phyloP scores from a whole-genome alignment of 1,140 invertebrate genomes.

The Chrysomallon squamiferum region DNA sequence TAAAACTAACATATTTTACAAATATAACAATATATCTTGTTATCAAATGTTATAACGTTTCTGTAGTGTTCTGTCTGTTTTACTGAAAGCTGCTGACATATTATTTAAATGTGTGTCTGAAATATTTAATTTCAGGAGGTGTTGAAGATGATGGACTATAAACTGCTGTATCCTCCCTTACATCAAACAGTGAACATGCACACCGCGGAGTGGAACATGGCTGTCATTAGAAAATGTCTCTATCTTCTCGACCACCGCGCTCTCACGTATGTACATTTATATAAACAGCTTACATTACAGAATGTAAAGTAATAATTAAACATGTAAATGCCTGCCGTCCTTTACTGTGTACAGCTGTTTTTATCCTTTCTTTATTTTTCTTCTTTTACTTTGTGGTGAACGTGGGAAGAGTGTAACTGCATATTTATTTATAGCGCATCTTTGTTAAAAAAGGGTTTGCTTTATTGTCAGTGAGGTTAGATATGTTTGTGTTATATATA shows the following conservation, averaged over 20 bases:
- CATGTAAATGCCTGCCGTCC: background rate
- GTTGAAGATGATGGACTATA: constrained; percentile 39
- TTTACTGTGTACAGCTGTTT: background rate
- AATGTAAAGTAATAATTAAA: background rate
- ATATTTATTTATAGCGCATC: too few relatives aligned
- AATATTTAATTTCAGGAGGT: constrained; percentile 30
- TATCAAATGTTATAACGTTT: too few relatives aligned
- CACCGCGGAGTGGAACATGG: constrained; percentile 54
- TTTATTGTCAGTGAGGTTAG: too few relatives aligned
- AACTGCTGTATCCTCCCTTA: constrained; percentile 38
- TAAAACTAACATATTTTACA: too few relatives aligned
- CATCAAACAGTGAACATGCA: constrained; percentile 53
- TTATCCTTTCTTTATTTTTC: background rate
- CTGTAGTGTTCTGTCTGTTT: too few relatives aligned
- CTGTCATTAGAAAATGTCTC: constrained; percentile 36
- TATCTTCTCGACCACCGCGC: constrained; percentile 32
- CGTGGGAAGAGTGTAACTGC: too few relatives aligned
- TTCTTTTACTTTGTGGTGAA: too few relatives aligned
- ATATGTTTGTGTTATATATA: too few relatives aligned
- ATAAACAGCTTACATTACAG: background rate
- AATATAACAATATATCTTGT: too few relatives aligned
- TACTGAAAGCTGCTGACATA: too few relatives aligned
- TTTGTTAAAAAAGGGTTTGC: too few relatives aligned
- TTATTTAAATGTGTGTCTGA: too few relatives aligned
- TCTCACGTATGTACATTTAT: constrained; percentile 33